These are phyloP conservation scores for Cossypha dichroa DNA, from an alignment of 2,797 vertebrate species.

Conservation along the genomic window DNA sequence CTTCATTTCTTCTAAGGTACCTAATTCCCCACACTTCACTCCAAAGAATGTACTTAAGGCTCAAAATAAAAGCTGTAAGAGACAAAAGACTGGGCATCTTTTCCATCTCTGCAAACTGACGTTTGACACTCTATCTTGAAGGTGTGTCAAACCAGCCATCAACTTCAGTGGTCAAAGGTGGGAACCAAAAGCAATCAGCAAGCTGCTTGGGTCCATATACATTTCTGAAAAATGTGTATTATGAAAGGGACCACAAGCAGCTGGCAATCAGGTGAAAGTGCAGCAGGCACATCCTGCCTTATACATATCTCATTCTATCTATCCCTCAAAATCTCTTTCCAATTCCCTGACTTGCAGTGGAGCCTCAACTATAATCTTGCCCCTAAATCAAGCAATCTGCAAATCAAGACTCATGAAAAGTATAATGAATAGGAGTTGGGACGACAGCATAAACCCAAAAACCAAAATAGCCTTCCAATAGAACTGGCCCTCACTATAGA, in stretches of 20 bases:
- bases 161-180: background rate
- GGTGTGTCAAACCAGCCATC: background rate
- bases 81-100: background rate
- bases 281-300: background rate
- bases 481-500: background rate
- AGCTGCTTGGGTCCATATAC: background rate
- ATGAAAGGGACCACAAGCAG: background rate
- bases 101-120: background rate
- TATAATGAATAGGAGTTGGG: background rate
- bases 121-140: background rate
- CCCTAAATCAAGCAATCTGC: background rate
- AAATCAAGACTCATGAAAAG: background rate
- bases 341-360: background rate
- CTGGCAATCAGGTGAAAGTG: background rate
- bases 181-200: background rate
- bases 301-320: background rate
- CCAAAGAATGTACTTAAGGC: background rate
- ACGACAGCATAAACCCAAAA: background rate
- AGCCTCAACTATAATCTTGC: background rate
- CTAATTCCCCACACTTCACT: background rate
- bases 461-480: background rate
- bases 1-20: background rate
- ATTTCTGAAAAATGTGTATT: background rate
- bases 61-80: background rate
- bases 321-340: background rate